Base-by-base conservation (phyloP, 2,797 vertebrate species). In the Halcyon badia region DNA sequence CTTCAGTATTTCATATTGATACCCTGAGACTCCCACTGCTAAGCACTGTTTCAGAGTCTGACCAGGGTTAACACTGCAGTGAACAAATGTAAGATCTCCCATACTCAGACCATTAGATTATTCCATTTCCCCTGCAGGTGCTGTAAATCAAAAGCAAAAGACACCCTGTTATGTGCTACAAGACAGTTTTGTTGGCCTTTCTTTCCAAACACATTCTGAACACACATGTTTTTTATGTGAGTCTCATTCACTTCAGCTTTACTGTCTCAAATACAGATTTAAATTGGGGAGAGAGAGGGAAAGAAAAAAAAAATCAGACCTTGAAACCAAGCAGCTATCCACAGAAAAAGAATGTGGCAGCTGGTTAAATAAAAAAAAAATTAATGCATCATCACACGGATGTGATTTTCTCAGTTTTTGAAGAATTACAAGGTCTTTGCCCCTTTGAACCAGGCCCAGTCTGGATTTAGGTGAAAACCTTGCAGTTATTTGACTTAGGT, bases 131-230 rank as follows among this genome's bases (percentile, higher is more conserved):
- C 85, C 66, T 73, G 51, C 62, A 82, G 91, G 77, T 4, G 1
- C 70, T 70, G 69, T 91, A 96, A 96, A 94, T 96, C 94, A 92
- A 91, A 96, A 86, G 89, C 89, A 54, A 94, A 91, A 94, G 76
- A 92, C 61, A 88, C 39, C 69, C 79, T 46, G 52, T 91, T 92
- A 94, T 37, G 58, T 75, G 89, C 85, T 81, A 89, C 84, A 68
- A 90, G 91, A 93, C 94, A 82, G 82, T 84, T 95, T 93, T 95
- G 87, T 86, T 91, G 87, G 80, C 69, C 77, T 88, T 95, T 90
- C 77, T 64, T 90, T 80, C 97, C 71, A 85, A 97, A 96, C 76
- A 42, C 46, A 84, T 71, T 86, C 68, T 83, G 94, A 94, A 97
- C 95, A 94, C 93, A 95, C 83, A 28, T 73, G 58, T 48, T 70